phyloP scores from a whole-genome alignment of 64 coral and sea anemone genomes.

The Astreopora myriophthalma region DNA sequence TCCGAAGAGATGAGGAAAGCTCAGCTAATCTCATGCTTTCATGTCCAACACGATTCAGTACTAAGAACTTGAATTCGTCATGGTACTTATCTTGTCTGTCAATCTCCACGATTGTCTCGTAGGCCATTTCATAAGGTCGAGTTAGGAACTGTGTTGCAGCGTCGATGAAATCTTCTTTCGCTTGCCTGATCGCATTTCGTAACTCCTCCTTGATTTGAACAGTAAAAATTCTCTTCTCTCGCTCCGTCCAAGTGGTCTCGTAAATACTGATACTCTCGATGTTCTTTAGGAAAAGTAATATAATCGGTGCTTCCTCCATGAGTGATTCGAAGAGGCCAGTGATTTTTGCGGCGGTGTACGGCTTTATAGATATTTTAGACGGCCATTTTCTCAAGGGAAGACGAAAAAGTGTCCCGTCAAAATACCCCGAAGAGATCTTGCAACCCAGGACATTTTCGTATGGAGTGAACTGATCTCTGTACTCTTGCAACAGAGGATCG shows the following conservation, averaged over 20 bases:
- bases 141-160: conserved; percentile 34
- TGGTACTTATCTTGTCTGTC: conserved; percentile 36
- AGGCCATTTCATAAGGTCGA: conserved; percentile 74
- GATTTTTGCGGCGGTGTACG: conserved; percentile 83
- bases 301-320: conserved; percentile 79
- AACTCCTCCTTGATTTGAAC: conserved; percentile 76
- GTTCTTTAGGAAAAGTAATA: conserved; percentile 91
- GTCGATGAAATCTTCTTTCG: conserved; percentile 72
- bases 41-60: conserved; percentile 78
- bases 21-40: conserved; percentile 64
- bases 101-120: conserved; percentile 76
- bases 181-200: conserved; percentile 53
- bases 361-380: conserved; percentile 87
- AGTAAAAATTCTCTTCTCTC: conserved; percentile 67
- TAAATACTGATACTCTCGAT: conserved; percentile 84
- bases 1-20: conserved; percentile 57
- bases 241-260: conserved; percentile 70
- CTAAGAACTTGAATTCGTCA: conserved; percentile 66
- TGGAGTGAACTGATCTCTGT: conserved; percentile 88
- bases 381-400: conserved; percentile 94
- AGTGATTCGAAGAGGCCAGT: conserved; percentile 84
- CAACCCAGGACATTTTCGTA: conserved; percentile 85
- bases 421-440: conserved; percentile 77
- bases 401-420: conserved; percentile 88
- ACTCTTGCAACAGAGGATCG: conserved; percentile 58